Conservation (phyloP, 2,113 vertebrate genomes). For the Halcyon senegalensis region DNA sequence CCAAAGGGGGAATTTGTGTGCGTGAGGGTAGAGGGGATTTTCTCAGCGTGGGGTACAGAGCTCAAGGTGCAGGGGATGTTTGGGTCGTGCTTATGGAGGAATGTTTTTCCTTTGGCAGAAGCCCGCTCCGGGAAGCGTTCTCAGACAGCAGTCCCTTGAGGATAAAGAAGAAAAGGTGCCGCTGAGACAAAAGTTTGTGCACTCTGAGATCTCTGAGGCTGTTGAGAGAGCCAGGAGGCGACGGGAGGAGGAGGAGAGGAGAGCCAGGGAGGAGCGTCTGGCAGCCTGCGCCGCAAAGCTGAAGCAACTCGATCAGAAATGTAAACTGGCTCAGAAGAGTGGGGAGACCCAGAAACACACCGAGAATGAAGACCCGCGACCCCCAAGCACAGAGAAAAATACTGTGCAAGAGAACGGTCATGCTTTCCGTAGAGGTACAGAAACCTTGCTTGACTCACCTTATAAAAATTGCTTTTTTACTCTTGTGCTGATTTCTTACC, state of each 20-base stretch:
- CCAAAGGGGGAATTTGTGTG: neutral
- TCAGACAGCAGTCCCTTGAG: conserved; percentile 78
- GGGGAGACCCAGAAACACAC: conserved; percentile 79
- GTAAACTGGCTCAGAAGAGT: conserved; percentile 79
- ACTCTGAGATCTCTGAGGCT: conserved; percentile 91
- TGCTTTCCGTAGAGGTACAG: conserved; percentile 81
- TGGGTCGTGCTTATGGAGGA: neutral
- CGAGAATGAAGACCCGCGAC: conserved; percentile 73
- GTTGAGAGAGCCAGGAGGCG: conserved; percentile 91
- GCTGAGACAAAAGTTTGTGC: conserved; percentile 87
- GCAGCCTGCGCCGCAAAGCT: conserved; percentile 96
- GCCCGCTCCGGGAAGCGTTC: neutral
- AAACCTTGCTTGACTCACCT: neutral
- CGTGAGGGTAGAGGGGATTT: neutral
- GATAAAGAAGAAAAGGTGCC: conserved; percentile 91
- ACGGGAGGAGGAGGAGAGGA: conserved; percentile 92
- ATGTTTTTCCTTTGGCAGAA: conserved; percentile 75
- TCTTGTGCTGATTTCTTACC: neutral
- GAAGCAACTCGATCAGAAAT: conserved; percentile 95
- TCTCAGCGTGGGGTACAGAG: neutral
- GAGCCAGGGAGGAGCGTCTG: conserved; percentile 90
- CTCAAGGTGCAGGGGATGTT: neutral
- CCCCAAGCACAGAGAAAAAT: conserved; percentile 79
- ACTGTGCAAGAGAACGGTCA: conserved; percentile 79
- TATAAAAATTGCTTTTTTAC: neutral